phyloP scores from a whole-genome alignment of 30 jellyfish, hydroid and myxozoan genomes.

The Aurelia aurita complex sp. Pacific region DNA sequence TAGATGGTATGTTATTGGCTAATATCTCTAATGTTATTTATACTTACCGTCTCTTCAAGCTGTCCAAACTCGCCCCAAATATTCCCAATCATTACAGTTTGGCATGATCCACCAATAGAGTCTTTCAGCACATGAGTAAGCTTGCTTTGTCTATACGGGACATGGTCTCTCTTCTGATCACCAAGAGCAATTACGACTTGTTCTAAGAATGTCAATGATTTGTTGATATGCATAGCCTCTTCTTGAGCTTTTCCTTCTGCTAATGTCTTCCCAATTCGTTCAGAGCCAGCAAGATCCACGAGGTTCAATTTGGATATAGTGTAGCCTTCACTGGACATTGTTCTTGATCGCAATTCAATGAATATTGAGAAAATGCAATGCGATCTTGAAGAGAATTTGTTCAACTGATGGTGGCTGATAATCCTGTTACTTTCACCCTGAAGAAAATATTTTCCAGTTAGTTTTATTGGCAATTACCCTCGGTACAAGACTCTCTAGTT shows the following conservation, averaged over 20 bases:
- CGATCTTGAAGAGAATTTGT: slow-evolving; percentile 84
- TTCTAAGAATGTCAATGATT: slow-evolving; percentile 91
- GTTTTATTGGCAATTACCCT: too few relatives aligned
- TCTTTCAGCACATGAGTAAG: slow-evolving; percentile 92
- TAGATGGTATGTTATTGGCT: too few relatives aligned
- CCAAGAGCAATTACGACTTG: slow-evolving; percentile 90
- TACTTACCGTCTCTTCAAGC: slow-evolving; percentile 93
- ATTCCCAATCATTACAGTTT: slow-evolving; percentile 96
- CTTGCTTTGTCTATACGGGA: slow-evolving; percentile 93
- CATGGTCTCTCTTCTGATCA: slow-evolving; percentile 77
- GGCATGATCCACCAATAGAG: slow-evolving; percentile 85
- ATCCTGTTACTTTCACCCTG: slow-evolving; percentile 95
- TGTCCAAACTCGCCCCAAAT: slow-evolving; percentile 95
- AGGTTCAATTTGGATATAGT: slow-evolving; percentile 72
- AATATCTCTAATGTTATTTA: too few relatives aligned
- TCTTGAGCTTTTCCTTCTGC: slow-evolving; percentile 75
- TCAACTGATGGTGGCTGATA: slow-evolving; percentile 77
- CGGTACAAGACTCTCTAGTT: too few relatives aligned
- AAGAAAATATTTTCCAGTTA: not conserved
- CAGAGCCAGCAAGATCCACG: slow-evolving; percentile 99
- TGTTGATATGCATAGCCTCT: slow-evolving; percentile 88
- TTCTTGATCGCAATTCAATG: slow-evolving; percentile 78
- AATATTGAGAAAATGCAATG: slow-evolving; percentile 91
- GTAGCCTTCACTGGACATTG: slow-evolving; percentile 73
- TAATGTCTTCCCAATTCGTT: slow-evolving; percentile 77